A percentile compares a stretch with the other conserved stretches of the same genome.
Conservation (phyloP, 2,888 invertebrate species). For the Achlya flavicornis region DNA sequence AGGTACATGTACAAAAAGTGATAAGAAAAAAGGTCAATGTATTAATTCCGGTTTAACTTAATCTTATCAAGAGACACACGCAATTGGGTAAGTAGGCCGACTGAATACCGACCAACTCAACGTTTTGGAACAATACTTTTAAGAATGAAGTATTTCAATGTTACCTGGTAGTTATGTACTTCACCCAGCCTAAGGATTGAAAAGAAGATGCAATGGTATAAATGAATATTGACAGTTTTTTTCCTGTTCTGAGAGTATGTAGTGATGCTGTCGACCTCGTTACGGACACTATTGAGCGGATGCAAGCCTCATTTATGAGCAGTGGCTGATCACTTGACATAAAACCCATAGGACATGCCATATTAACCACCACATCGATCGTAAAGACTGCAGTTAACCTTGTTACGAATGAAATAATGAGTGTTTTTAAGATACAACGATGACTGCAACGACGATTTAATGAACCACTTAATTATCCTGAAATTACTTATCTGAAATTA, state of each 20-base stretch:
- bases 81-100: slow-evolving; percentile 42
- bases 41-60: slow-evolving; percentile 33
- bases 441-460: background rate
- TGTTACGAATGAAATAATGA: slow-evolving; percentile 17
- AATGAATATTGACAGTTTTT: slow-evolving; percentile 2
- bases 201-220: background rate
- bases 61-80: slow-evolving; percentile 39
- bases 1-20: slow-evolving; percentile 9
- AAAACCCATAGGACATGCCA: slow-evolving; percentile 15
- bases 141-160: background rate
- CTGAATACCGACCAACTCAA: slow-evolving; percentile 15
- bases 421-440: slow-evolving; percentile 5
- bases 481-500: background rate
- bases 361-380: slow-evolving; percentile 4
- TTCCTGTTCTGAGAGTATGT: slow-evolving; percentile 4
- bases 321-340: slow-evolving; percentile 17
- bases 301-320: slow-evolving; percentile 33
- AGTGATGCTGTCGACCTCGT: slow-evolving; percentile 3
- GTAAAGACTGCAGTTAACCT: slow-evolving; percentile 17
- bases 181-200: background rate
- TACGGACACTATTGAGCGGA: slow-evolving; percentile 27
- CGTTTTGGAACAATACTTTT: background rate
- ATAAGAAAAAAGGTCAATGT: slow-evolving; percentile 32
- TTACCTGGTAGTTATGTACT: background rate
- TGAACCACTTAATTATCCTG: background rate